Evolutionary conservation across 2,888 invertebrate species (phyloP).

Genomic region (Venusia cambrica): DNA sequence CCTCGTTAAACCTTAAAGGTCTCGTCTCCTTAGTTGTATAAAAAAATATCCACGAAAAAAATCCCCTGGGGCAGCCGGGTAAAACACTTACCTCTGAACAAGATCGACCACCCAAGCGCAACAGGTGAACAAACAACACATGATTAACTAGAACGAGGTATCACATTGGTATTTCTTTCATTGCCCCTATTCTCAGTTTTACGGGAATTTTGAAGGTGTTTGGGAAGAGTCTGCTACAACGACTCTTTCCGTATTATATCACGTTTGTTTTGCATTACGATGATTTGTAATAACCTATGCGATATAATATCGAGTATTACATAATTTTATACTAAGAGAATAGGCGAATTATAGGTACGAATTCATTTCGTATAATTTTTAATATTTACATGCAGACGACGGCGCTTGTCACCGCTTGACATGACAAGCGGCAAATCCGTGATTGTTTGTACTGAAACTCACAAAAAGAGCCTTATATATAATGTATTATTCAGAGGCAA

Average conservation of each 20-base stretch:
- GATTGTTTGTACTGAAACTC: no score
- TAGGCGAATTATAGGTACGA: conserved; percentile 7
- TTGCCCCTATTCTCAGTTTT: conserved; percentile 16
- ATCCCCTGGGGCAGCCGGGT: no score
- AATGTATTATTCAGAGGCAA: no score
- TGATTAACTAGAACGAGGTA: conserved; percentile 30
- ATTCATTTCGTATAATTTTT: conserved; percentile 21
- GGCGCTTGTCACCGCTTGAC: conserved; percentile 5
- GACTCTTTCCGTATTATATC: conserved; percentile 21
- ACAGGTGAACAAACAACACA: conserved; percentile 69
- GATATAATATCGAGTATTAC: not conserved
- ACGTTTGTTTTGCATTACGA: conserved; percentile 19
- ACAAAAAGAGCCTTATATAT: no score
- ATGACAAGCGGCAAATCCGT: conserved; percentile 2
- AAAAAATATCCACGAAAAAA: conserved; percentile 5
- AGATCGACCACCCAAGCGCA: conserved; percentile 64
- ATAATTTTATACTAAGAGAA: conserved; percentile 2
- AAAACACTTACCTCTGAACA: conserved; percentile 61
- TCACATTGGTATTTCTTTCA: not conserved
- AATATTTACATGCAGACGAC: conserved; percentile 12
- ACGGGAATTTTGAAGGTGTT: not conserved
- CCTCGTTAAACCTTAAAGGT: no score
- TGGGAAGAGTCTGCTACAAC: conserved; percentile 19
- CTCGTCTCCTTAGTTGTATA: not conserved
- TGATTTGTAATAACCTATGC: conserved; percentile 22